Percentiles rank a stretch among this genome's conserved stretches.
phyloP scores from a whole-genome alignment of 2,113 vertebrate genomes.

The Syngnathoides biaculeatus region DNA sequence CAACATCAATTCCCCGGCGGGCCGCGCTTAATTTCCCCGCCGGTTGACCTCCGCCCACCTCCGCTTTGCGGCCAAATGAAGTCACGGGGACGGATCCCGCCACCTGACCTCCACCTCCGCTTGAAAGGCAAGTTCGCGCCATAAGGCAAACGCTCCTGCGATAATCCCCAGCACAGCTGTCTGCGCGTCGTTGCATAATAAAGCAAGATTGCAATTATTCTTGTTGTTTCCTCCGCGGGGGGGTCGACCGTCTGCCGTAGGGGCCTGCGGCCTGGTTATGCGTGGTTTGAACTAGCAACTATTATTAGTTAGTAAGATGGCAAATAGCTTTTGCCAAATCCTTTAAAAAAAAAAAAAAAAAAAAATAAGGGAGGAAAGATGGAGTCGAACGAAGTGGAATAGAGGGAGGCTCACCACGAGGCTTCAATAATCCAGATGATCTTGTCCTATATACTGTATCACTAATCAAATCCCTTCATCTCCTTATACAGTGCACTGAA shows the following conservation, averaged over 20 bases:
- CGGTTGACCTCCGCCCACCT: neutral
- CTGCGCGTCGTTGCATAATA: constrained; percentile 70
- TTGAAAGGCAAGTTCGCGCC: constrained; percentile 48
- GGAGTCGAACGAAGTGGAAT: neutral
- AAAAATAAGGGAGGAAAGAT: neutral
- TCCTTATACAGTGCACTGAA: constrained; percentile 37
- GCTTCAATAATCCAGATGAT: constrained; percentile 63
- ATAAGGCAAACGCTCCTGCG: constrained; percentile 50
- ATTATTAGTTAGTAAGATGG: constrained; percentile 22
- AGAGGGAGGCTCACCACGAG: neutral
- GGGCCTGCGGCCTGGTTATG: constrained; percentile 39
- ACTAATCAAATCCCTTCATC: constrained; percentile 71
- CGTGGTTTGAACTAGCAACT: constrained; percentile 43
- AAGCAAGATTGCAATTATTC: constrained; percentile 66
- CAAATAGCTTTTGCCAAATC: neutral
- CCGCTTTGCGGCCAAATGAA: neutral
- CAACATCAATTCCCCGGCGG: too few relatives aligned
- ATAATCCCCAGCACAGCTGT: constrained; percentile 64
- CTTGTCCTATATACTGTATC: constrained; percentile 64
- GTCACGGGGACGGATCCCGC: neutral
- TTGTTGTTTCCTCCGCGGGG: constrained; percentile 47
- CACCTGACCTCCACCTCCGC: constrained; percentile 8
- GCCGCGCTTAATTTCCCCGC: neutral
- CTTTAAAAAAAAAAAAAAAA: neutral
- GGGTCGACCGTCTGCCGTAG: constrained; percentile 51